Evolutionary conservation across 2,113 vertebrate species (phyloP).

Genomic region (Salvelinus sp.): DNA sequence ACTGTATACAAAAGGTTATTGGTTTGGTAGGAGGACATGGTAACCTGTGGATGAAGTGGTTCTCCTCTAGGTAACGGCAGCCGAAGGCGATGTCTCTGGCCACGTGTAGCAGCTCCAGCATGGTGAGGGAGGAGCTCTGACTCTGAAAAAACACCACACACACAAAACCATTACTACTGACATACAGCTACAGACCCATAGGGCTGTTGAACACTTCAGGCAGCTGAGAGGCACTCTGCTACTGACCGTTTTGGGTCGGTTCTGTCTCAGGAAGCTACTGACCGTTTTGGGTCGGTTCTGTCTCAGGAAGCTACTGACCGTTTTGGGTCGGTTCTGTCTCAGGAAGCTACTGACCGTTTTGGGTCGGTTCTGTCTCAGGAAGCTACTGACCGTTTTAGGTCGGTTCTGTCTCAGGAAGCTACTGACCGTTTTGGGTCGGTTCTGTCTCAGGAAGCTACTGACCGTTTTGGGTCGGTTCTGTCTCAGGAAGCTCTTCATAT

Average conservation of each 20-base stretch:
- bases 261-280: constrained; percentile 84
- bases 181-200: neutral
- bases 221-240: neutral
- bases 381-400: constrained; percentile 46
- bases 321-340: constrained; percentile 72
- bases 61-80: constrained; percentile 90
- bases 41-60: constrained; percentile 93
- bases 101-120: constrained; percentile 86
- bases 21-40: no score
- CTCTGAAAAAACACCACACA: constrained; percentile 67
- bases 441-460: constrained; percentile 84
- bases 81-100: constrained; percentile 87
- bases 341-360: constrained; percentile 74
- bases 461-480: constrained; percentile 64
- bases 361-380: constrained; percentile 81
- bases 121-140: constrained; percentile 79
- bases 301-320: constrained; percentile 79
- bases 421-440: constrained; percentile 38
- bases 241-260: constrained; percentile 46
- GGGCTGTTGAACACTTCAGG: no score
- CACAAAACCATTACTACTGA: neutral
- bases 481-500: constrained; percentile 91
- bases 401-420: constrained; percentile 86
- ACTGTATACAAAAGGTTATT: neutral
- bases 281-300: constrained; percentile 64